Percentiles rank a stretch among this genome's conserved stretches.
Conservation (phyloP, 2,113 vertebrate species). For the Pavo muticus region DNA sequence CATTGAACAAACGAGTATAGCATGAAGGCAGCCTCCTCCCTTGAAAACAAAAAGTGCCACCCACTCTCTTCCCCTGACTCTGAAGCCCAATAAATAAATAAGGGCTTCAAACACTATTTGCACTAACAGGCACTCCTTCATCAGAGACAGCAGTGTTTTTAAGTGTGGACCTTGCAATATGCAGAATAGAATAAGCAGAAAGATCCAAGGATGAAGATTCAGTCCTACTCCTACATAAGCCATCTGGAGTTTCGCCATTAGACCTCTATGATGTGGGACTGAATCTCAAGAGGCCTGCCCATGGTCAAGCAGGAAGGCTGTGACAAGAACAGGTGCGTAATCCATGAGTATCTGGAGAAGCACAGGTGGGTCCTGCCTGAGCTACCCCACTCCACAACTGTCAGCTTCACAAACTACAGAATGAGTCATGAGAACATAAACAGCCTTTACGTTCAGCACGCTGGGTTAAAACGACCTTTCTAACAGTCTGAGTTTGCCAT, state of each 20-base stretch:
- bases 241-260: not conserved
- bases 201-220: not conserved
- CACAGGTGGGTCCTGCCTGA: not conserved
- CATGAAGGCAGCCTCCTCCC: too few relatives aligned
- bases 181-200: too few relatives aligned
- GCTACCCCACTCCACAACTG: not conserved
- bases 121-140: too few relatives aligned
- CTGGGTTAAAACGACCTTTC: not conserved
- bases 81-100: too few relatives aligned
- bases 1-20: too few relatives aligned
- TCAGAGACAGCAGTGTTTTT: too few relatives aligned
- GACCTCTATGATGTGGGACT: not conserved
- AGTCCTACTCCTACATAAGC: not conserved
- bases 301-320: not conserved
- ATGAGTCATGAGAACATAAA: not conserved
- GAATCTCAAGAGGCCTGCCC: not conserved
- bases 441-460: not conserved
- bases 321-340: rapidly evolving
- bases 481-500: not conserved
- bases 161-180: too few relatives aligned
- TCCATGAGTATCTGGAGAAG: not conserved
- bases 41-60: too few relatives aligned
- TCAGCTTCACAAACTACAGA: not conserved
- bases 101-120: too few relatives aligned
- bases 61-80: too few relatives aligned